Evolutionary conservation across 1,140 invertebrate genomes (phyloP).

Genomic region (Mya arenaria): DNA sequence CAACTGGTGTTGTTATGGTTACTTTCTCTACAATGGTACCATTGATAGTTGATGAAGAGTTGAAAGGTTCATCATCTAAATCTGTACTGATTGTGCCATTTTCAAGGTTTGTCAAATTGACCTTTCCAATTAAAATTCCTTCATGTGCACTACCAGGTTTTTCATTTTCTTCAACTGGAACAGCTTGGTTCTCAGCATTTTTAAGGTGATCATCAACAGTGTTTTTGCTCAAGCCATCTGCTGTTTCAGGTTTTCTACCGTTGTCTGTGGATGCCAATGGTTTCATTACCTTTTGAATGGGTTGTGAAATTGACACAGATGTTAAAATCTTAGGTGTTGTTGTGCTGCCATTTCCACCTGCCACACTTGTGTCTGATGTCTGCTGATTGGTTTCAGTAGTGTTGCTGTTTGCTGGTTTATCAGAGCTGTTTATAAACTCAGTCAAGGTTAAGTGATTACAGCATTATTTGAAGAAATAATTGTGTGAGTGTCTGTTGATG

Average conservation of each 20-base stretch:
- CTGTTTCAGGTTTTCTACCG: slow-evolving; percentile 33
- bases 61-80: too few species aligned
- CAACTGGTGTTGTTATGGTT: background rate
- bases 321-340: background rate
- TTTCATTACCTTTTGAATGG: slow-evolving; percentile 7
- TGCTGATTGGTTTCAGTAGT: background rate
- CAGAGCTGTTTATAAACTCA: background rate
- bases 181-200: background rate
- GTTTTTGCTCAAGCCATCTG: slow-evolving; percentile 42
- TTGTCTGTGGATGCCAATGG: slow-evolving; percentile 38
- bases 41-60: background rate
- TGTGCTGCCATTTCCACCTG: background rate
- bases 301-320: background rate
- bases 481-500: too few species aligned
- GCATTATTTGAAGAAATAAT: too few species aligned
- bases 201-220: slow-evolving; percentile 9
- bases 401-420: background rate
- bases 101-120: too few species aligned
- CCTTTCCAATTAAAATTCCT: background rate
- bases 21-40: background rate
- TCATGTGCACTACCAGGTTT: background rate
- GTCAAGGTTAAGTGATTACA: too few species aligned
- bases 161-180: background rate
- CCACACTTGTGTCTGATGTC: background rate
- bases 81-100: too few species aligned